Evolutionary conservation across 2,888 invertebrate species (phyloP).

Genomic region (Ganaspis brasiliensis): DNA sequence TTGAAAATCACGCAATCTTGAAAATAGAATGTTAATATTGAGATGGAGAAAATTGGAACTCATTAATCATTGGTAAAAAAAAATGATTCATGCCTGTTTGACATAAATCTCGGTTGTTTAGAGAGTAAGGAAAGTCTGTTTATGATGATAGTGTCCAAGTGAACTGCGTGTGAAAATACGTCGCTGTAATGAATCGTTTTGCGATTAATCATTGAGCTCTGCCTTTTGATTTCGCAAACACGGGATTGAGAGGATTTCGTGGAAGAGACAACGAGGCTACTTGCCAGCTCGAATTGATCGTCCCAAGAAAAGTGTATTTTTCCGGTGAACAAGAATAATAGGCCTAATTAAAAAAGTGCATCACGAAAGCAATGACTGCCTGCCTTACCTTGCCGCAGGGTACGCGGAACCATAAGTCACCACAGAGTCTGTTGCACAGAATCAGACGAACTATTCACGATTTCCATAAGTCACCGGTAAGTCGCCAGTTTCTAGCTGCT

Average conservation of each 20-base stretch:
- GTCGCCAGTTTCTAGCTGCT: constrained; percentile 57
- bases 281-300: constrained; percentile 1
- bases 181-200: constrained; percentile 28
- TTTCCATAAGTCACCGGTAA: constrained; percentile 74
- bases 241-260: constrained; percentile 17
- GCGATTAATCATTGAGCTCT: constrained; percentile 22
- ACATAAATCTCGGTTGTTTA: neutral
- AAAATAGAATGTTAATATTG: no score
- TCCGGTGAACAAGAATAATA: constrained; percentile 24
- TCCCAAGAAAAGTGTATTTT: constrained; percentile 28
- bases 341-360: constrained; percentile 51
- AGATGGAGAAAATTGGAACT: no score
- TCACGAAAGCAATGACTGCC: constrained; percentile 56
- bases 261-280: constrained; percentile 34
- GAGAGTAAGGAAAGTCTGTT: constrained; percentile 3
- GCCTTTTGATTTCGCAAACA: constrained; percentile 15
- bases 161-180: constrained; percentile 18
- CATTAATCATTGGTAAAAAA: neutral
- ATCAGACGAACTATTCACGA: constrained; percentile 72
- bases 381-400: constrained; percentile 61
- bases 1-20: no score
- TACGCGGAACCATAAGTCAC: constrained; percentile 61
- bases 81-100: neutral
- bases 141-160: neutral
- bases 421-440: constrained; percentile 56